Conservation (phyloP, 2,113 vertebrate genomes). For the Rhineura floridana region DNA sequence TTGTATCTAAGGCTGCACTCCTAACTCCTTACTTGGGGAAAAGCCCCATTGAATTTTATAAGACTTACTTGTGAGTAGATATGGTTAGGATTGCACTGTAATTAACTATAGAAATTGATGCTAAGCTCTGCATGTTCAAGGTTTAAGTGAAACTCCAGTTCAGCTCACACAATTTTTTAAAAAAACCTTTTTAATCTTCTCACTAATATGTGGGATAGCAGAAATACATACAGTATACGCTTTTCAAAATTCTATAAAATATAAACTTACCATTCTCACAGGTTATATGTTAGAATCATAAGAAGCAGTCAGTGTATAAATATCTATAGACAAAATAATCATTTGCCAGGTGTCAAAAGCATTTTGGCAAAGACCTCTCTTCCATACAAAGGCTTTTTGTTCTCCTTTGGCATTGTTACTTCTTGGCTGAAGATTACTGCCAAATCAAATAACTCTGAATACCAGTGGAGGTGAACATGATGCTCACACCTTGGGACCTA, state of each 20-base stretch:
- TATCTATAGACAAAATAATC: background rate
- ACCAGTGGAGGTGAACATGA: background rate
- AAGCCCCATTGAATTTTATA: too few relatives aligned
- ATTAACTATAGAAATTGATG: slow-evolving; percentile 30
- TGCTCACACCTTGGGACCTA: background rate
- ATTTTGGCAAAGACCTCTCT: background rate
- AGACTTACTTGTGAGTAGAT: too few relatives aligned
- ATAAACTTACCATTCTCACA: background rate
- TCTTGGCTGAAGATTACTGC: background rate
- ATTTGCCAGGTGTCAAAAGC: background rate
- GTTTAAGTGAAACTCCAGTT: background rate
- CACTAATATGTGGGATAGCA: background rate
- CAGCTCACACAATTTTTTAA: background rate
- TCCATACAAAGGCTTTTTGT: background rate
- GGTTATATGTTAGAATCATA: background rate
- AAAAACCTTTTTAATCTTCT: background rate
- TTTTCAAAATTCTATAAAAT: background rate
- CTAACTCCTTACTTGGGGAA: too few relatives aligned
- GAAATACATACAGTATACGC: background rate
- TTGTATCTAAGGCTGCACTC: slow-evolving; percentile 5
- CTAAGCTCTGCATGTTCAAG: slow-evolving; percentile 35
- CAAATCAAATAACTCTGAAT: background rate
- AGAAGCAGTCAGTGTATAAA: background rate
- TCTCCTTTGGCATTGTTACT: background rate
- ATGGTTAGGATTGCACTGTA: background rate